Percentiles rank a stretch among this genome's conserved stretches.
phyloP scores from a whole-genome alignment of 2,888 invertebrate genomes.

The Linyphia triangularis region DNA sequence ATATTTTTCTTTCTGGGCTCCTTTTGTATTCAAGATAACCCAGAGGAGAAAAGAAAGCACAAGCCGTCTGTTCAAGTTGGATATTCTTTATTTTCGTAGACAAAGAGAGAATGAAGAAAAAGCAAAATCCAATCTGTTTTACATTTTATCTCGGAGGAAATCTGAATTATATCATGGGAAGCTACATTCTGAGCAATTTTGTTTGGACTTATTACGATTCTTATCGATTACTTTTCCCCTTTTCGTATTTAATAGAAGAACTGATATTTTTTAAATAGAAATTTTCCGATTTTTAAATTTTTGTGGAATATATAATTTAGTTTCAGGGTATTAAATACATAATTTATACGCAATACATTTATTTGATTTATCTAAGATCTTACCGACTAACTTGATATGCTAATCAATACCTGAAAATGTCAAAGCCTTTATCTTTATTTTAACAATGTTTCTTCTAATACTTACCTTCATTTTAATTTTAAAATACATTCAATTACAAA shows the following conservation, averaged over 20 bases:
- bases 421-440: too few relatives aligned
- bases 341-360: not conserved
- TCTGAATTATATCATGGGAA: slow-evolving; percentile 4
- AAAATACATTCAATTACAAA: too few relatives aligned
- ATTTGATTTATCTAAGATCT: not conserved
- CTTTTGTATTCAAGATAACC: slow-evolving; percentile 53
- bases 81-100: slow-evolving; percentile 6
- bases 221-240: not conserved
- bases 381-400: not conserved
- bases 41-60: not conserved
- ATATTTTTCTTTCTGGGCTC: not conserved
- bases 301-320: not conserved
- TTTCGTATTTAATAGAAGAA: not conserved
- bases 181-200: not conserved
- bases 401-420: too few relatives aligned
- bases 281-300: not conserved
- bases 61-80: slow-evolving; percentile 12
- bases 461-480: too few relatives aligned
- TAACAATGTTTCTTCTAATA: too few relatives aligned
- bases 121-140: slow-evolving; percentile 29
- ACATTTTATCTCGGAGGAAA: slow-evolving; percentile 17
- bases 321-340: not conserved
- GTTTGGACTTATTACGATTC: not conserved
- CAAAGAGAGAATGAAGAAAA: not conserved
- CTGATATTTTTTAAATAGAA: not conserved